Evolutionary conservation across 2,888 invertebrate species (phyloP).

Genomic region (Drosophila peninsularis): DNA sequence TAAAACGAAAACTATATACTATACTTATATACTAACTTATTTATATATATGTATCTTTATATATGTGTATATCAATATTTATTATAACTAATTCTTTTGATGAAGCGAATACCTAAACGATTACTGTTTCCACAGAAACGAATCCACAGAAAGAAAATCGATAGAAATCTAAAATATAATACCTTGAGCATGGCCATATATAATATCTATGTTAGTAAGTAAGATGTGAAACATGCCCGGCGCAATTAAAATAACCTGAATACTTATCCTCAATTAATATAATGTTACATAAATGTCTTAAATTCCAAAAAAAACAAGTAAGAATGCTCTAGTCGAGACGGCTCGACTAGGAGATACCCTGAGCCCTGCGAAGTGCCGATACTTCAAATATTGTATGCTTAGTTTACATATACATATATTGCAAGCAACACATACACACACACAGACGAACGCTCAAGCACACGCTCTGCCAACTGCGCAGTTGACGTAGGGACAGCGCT

Average conservation of each 20-base stretch:
- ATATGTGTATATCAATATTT: neutral
- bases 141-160: conserved; percentile 10
- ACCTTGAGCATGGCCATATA: conserved; percentile 53
- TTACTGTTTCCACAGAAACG: conserved; percentile 22
- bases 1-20: conserved; percentile 19
- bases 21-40: no score
- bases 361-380: no score
- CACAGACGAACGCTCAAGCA: no score
- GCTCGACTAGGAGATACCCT: no score
- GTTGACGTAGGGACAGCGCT: no score
- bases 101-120: conserved; percentile 26
- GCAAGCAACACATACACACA: no score
- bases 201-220: conserved; percentile 49
- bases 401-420: no score
- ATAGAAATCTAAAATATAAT: conserved; percentile 14
- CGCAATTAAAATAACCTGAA: conserved; percentile 45
- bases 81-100: conserved; percentile 20
- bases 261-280: conserved; percentile 25
- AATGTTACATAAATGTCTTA: conserved; percentile 23
- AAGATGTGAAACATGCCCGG: conserved; percentile 56
- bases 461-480: no score
- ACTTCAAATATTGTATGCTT: no score
- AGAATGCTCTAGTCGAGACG: no score
- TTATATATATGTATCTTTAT: no score
- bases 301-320: no score